These are phyloP conservation scores for Ginglymostoma cirratum DNA, from an alignment of 2,113 vertebrate genomes.

Conservation along the genomic window DNA sequence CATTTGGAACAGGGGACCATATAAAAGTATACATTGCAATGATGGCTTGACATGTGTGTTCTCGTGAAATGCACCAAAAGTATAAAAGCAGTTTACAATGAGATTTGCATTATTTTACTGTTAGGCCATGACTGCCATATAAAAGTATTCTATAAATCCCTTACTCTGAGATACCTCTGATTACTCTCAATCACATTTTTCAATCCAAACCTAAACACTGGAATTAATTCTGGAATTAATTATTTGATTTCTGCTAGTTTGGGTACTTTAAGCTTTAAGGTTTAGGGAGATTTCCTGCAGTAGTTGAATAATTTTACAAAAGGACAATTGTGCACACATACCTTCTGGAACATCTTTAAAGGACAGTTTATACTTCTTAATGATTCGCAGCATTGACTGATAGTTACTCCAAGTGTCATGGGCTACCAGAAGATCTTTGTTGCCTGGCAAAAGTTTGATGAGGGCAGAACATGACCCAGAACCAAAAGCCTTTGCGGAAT, in stretches of 20 bases:
- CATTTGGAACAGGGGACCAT: background rate
- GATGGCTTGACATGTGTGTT: background rate
- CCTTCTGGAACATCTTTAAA: constrained; percentile 61
- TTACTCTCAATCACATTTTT: background rate
- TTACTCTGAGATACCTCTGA: background rate
- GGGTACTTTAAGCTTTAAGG: background rate
- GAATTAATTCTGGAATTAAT: background rate
- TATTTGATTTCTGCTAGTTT: background rate
- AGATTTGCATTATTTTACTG: background rate
- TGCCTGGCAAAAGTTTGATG: constrained; percentile 78
- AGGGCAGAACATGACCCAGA: constrained; percentile 88
- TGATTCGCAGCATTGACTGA: constrained; percentile 80
- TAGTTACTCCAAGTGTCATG: constrained; percentile 88
- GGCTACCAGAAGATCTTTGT: constrained; percentile 75
- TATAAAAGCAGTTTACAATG: background rate
- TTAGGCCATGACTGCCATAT: background rate
- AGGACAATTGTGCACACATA: constrained; percentile 42
- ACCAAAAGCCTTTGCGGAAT: constrained; percentile 53
- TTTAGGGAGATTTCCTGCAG: background rate
- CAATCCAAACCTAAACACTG: background rate
- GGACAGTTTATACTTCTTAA: constrained; percentile 83
- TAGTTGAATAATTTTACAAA: background rate
- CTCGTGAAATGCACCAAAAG: background rate
- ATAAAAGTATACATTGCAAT: background rate
- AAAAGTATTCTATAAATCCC: background rate